These are phyloP conservation scores for Vollenhovia emeryi DNA, from an alignment of 1,140 invertebrate species.

Conservation along the genomic window DNA sequence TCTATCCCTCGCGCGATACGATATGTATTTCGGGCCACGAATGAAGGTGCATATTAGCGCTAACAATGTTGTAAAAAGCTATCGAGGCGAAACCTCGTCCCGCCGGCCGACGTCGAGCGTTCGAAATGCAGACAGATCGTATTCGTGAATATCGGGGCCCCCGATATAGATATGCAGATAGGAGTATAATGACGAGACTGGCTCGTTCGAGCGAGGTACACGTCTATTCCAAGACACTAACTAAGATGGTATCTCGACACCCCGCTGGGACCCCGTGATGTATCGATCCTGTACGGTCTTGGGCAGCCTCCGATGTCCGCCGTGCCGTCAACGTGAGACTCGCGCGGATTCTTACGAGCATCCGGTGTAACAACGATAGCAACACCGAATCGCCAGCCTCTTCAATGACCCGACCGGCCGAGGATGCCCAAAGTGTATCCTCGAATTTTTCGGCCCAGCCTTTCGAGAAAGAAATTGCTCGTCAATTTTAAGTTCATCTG, in stretches of 20 bases:
- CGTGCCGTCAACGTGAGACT: conserved; percentile 71
- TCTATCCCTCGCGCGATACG: neutral
- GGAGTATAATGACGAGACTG: conserved; percentile 78
- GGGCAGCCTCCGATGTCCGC: conserved; percentile 65
- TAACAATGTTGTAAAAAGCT: conserved; percentile 53
- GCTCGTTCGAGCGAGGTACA: conserved; percentile 68
- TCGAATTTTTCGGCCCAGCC: neutral
- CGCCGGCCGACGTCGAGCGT: neutral
- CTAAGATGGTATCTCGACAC: conserved; percentile 79
- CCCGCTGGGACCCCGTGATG: conserved; percentile 81
- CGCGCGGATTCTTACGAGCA: conserved; percentile 68
- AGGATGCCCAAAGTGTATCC: neutral
- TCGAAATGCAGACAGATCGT: conserved; percentile 49
- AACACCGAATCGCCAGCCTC: conserved; percentile 55
- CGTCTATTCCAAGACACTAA: conserved; percentile 78
- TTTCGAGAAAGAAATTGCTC: neutral
- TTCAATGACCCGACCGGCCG: conserved; percentile 55
- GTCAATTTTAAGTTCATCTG: neutral
- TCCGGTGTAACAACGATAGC: conserved; percentile 70
- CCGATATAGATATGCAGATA: conserved; percentile 79
- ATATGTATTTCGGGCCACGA: conserved; percentile 3
- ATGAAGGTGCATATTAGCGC: conserved; percentile 15
- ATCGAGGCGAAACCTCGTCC: conserved; percentile 33
- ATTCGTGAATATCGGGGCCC: conserved; percentile 73
- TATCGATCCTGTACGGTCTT: conserved; percentile 83